phyloP scores from a whole-genome alignment of 2,113 vertebrate species.

The Hippocampus zosterae region DNA sequence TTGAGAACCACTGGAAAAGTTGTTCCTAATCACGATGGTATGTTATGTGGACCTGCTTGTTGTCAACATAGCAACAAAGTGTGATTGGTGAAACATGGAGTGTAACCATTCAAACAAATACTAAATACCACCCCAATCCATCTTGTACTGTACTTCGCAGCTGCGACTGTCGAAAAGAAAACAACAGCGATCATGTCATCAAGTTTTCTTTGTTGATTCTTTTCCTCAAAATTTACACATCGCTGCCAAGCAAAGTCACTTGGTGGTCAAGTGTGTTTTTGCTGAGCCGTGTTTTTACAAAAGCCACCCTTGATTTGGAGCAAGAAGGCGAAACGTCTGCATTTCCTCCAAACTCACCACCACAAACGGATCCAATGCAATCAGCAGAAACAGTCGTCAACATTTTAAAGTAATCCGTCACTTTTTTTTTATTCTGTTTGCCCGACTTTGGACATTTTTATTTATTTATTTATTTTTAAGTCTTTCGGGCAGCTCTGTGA shows the following conservation, averaged over 20 bases:
- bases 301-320: constrained; percentile 40
- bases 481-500: neutral
- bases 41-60: neutral
- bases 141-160: constrained; percentile 13
- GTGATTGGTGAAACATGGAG: constrained; percentile 16
- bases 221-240: constrained; percentile 20
- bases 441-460: constrained; percentile 16
- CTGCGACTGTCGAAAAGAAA: constrained; percentile 4
- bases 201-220: constrained; percentile 27
- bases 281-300: constrained; percentile 48
- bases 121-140: neutral
- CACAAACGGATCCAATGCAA: constrained; percentile 36
- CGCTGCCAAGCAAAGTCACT: constrained; percentile 36
- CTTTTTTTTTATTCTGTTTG: neutral
- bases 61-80: constrained; percentile 14
- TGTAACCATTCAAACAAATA: neutral
- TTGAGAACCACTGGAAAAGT: no score
- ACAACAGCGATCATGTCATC: constrained; percentile 13
- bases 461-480: no score
- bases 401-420: constrained; percentile 36
- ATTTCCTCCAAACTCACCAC: constrained; percentile 45
- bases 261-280: constrained; percentile 29
- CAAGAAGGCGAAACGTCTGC: constrained; percentile 34
- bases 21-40: no score
- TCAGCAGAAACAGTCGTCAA: constrained; percentile 29